phyloP scores from a whole-genome alignment of 2,888 invertebrate species.

The Scotopteryx bipunctaria region DNA sequence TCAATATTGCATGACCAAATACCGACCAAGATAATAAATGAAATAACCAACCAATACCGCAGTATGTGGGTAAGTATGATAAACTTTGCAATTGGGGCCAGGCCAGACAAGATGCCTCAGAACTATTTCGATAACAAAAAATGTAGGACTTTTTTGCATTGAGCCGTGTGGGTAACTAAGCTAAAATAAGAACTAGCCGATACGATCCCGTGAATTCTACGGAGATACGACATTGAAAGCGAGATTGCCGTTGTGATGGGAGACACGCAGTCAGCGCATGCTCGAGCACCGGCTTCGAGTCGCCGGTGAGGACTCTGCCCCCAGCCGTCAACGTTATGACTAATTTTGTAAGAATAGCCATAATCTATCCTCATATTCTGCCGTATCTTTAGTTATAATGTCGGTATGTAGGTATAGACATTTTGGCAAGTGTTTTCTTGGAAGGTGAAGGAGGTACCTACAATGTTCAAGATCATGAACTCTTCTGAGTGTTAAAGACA shows the following conservation, averaged over 20 bases:
- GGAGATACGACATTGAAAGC: constrained; percentile 22
- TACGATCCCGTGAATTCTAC: constrained; percentile 19
- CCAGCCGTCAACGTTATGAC: constrained; percentile 46
- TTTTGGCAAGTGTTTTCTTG: constrained; percentile 38
- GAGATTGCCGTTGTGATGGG: constrained; percentile 32
- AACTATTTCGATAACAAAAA: constrained; percentile 16
- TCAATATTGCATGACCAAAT: constrained; percentile 46
- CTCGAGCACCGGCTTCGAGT: constrained; percentile 27
- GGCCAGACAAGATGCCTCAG: constrained; percentile 15
- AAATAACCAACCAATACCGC: not conserved
- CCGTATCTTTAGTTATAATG: constrained; percentile 21
- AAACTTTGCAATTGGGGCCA: constrained; percentile 22
- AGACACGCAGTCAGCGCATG: constrained; percentile 60
- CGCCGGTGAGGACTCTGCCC: constrained; percentile 58
- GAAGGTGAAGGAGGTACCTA: constrained; percentile 36
- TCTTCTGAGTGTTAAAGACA: constrained; percentile 21
- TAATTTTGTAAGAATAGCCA: constrained; percentile 51
- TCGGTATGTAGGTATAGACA: constrained; percentile 24
- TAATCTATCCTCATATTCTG: constrained; percentile 30
- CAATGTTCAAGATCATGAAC: constrained; percentile 34
- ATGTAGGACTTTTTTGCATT: constrained; percentile 18
- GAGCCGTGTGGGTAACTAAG: constrained; percentile 6
- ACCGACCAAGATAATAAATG: constrained; percentile 34
- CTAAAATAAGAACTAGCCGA: constrained; percentile 22
- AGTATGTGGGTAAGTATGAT: not conserved